Base-by-base conservation (phyloP, 2,797 vertebrate genomes). In the Enteromius afrohamiltoni region DNA sequence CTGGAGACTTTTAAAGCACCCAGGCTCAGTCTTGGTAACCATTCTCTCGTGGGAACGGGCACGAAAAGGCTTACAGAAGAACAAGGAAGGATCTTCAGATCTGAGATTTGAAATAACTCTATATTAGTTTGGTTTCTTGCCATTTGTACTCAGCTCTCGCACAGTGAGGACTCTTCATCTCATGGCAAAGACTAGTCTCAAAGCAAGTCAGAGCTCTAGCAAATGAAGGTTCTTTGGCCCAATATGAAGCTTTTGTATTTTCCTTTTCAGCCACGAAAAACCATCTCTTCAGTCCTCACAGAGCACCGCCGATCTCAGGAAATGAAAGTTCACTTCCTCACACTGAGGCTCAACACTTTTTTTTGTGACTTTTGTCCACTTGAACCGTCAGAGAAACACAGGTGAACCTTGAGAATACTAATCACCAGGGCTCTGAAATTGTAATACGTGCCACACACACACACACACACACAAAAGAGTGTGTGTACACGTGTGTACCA, bases 361-460 rank as follows among this genome's bases (percentile, higher is more conserved):
- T 82, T 45, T 83, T 37, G 58, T 6, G 23, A 53, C 85, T 67
- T 85, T 83, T 85, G 82, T 84, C 85, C 82, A 85, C n/a, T 73
- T 49, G 68, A 84, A 79, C 84, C 80, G 68, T 71, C 64, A 84
- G 64, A 82, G 76, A 80, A 79, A 71, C 8, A 77, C 77, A 65
- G 76, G 45, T 69, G 64, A 79, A 73, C 80, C 77, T 62, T 73
- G 34, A 34, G 84, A 85, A 86, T 91, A 91, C 91, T 92, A 88
- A 91, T 88, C 92, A 92, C 89, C 84, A 89, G 86, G 89, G 51
- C 82, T 85, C 89, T 94, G 92, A 93, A 94, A 94, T 91, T 92
- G 92, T 93, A 92, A 94, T 93, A 90, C 89, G 88, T 87, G 88
- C 91, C 93, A 91, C 90, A 93, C 92, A 89, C 88, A 90, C 77